phyloP scores from a whole-genome alignment of 2,797 vertebrate genomes.

The Agapornis canus region DNA sequence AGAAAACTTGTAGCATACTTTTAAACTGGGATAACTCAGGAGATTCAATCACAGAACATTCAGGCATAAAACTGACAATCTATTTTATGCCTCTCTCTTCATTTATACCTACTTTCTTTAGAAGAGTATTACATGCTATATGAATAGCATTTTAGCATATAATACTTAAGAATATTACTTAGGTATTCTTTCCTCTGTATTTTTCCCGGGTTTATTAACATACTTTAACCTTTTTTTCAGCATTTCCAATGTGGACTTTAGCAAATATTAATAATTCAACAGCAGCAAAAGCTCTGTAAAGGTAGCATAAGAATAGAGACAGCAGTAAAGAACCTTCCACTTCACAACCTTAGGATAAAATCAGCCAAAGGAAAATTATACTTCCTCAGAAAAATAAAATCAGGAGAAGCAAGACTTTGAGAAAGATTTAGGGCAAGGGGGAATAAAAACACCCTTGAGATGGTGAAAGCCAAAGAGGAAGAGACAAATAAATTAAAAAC shows the following conservation, averaged over 20 bases:
- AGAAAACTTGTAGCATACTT: neutral
- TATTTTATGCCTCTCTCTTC: neutral
- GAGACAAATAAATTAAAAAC: neutral
- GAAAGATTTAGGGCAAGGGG: neutral
- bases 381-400: neutral
- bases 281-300: conserved; percentile 1
- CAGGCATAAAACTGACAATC: conserved; percentile 7
- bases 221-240: conserved; percentile 64
- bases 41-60: neutral
- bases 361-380: neutral
- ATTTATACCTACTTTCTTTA: neutral
- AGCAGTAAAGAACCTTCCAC: neutral
- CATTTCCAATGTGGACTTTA: conserved; percentile 30
- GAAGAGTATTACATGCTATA: neutral
- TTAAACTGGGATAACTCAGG: neutral
- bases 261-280: conserved; percentile 52
- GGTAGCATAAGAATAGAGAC: neutral
- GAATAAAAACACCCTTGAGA: neutral
- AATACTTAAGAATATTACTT: neutral
- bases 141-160: neutral
- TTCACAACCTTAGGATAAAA: neutral
- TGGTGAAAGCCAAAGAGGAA: neutral
- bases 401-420: neutral
- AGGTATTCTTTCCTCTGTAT: conserved; percentile 4
- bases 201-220: conserved; percentile 40